A percentile compares a stretch with the other conserved stretches of the same genome.
Conservation (phyloP, 2,888 invertebrate species). For the Mesochorus sp. region DNA sequence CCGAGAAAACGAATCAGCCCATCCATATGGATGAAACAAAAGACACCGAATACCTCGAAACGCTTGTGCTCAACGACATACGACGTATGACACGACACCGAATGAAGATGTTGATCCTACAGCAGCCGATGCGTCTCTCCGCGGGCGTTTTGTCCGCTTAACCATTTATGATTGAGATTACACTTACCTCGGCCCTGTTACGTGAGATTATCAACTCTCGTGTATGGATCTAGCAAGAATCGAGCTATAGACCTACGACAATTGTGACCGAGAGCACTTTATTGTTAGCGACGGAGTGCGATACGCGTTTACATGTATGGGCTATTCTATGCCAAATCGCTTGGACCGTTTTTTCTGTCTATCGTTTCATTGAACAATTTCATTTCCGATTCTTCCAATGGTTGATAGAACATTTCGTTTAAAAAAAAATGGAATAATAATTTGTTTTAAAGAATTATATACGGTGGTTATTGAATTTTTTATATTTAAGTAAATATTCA, state of each 20-base stretch:
- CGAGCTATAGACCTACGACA: not conserved
- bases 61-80: no score
- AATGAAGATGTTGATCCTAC: conserved; percentile 7
- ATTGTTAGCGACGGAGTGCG: conserved; percentile 1
- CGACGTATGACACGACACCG: not conserved
- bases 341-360: no score
- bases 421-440: no score
- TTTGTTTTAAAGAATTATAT: no score
- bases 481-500: no score
- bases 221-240: not conserved
- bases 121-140: not conserved
- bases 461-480: no score
- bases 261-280: conserved; percentile 2
- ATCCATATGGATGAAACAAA: no score
- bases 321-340: not conserved
- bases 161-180: conserved; percentile 56
- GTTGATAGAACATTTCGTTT: no score
- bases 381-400: not conserved
- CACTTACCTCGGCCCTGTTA: conserved; percentile 57
- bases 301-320: not conserved
- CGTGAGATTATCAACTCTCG: conserved; percentile 52
- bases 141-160: conserved; percentile 13
- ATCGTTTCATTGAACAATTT: no score
- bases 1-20: no score
- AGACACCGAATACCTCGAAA: no score